Evolutionary conservation across 2,113 vertebrate species (phyloP).

Genomic region (Lanius ludovicianus): DNA sequence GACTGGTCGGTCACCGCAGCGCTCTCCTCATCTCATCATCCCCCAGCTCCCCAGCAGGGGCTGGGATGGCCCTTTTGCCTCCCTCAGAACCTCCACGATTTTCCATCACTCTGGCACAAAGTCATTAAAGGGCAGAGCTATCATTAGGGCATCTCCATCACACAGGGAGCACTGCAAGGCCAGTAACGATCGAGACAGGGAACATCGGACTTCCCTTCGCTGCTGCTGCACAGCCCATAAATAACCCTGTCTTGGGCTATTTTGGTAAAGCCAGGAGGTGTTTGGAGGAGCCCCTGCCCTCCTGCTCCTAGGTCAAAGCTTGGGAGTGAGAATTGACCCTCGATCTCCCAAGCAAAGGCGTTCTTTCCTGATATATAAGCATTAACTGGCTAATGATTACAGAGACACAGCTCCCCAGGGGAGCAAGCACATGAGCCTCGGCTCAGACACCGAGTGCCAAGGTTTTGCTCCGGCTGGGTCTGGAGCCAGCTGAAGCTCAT

Average conservation of each 20-base stretch:
- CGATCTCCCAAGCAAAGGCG: conserved; percentile 14
- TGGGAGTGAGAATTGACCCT: background rate
- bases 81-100: background rate
- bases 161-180: conserved; percentile 43
- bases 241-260: background rate
- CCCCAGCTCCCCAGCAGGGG: background rate
- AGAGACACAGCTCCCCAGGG: background rate
- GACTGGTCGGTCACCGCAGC: accelerated
- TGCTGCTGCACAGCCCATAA: background rate
- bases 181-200: conserved; percentile 38
- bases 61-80: background rate
- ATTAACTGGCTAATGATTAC: conserved; percentile 36
- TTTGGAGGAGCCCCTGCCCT: background rate
- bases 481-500: background rate
- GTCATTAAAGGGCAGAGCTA: conserved; percentile 47
- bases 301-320: background rate
- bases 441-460: background rate
- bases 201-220: conserved; percentile 15
- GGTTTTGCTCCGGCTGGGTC: background rate
- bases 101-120: conserved; percentile 39
- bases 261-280: background rate
- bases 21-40: accelerated
- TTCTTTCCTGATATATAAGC: background rate
- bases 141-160: conserved; percentile 29
- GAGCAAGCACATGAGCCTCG: background rate